Percentiles rank a stretch among this genome's conserved stretches.
Conservation (phyloP, 2,888 invertebrate genomes). For the Platycheirus rosarum region DNA sequence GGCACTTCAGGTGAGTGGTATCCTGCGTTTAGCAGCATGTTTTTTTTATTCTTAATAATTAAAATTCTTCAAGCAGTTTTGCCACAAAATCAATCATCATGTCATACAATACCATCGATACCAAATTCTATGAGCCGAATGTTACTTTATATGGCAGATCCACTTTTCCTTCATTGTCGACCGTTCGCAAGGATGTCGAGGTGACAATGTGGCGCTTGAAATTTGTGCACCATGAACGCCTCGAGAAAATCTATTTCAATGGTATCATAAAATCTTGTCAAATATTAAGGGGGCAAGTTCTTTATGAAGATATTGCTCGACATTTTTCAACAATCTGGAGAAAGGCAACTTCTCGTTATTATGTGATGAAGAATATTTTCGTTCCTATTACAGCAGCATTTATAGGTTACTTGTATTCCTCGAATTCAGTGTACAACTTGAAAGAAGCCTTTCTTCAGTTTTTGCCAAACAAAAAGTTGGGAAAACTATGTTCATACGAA, state of each 20-base stretch:
- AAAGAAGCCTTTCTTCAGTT: neutral
- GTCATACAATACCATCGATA: neutral
- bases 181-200: neutral
- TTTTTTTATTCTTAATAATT: neutral
- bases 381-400: neutral
- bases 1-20: constrained; percentile 5
- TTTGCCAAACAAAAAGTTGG: constrained; percentile 2
- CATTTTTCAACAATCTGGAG: neutral
- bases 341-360: neutral
- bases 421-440: constrained; percentile 1
- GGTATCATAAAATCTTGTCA: neutral
- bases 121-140: neutral
- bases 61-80: neutral
- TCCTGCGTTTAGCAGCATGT: neutral
- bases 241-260: constrained; percentile 2
- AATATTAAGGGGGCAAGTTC: neutral
- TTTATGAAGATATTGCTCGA: neutral
- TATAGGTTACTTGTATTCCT: neutral
- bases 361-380: neutral
- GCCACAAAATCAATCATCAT: neutral
- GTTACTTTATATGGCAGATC: neutral
- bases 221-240: neutral
- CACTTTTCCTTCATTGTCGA: neutral
- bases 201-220: neutral
- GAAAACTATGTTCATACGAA: neutral